Evolutionary conservation across 2,888 invertebrate species (phyloP).

Genomic region (Leptinotarsa haldemani): DNA sequence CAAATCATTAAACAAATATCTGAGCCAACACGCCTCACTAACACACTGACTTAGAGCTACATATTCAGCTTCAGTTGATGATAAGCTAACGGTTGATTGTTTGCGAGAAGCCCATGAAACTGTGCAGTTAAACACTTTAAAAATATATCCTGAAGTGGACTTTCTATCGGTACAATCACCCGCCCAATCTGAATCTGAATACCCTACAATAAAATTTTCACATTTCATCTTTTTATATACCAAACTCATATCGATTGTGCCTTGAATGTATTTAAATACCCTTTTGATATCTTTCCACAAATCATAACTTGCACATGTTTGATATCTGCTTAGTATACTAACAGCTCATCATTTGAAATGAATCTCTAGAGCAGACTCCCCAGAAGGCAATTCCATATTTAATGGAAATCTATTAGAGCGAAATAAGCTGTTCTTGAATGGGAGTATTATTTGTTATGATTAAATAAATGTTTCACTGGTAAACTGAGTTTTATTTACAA

Average conservation of each 20-base stretch:
- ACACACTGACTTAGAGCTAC: slow-evolving; percentile 50
- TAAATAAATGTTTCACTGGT: no score
- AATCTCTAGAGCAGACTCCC: no score
- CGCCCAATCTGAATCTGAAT: slow-evolving; percentile 32
- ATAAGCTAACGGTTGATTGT: slow-evolving; percentile 44
- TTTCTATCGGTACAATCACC: slow-evolving; percentile 32
- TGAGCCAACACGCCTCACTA: slow-evolving; percentile 52
- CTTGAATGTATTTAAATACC: slow-evolving; percentile 39
- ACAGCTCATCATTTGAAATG: no score
- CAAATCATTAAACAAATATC: slow-evolving; percentile 39
- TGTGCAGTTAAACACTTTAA: slow-evolving; percentile 49
- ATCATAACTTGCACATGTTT: background rate
- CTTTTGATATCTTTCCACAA: slow-evolving; percentile 34
- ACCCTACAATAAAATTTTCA: slow-evolving; percentile 22
- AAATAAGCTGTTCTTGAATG: no score
- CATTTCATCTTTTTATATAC: slow-evolving; percentile 27
- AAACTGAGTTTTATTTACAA: no score
- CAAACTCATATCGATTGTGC: slow-evolving; percentile 33
- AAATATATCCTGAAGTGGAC: slow-evolving; percentile 49
- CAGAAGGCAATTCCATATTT: no score
- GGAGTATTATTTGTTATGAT: no score
- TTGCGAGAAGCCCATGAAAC: slow-evolving; percentile 54
- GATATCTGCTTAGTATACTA: slow-evolving; percentile 40
- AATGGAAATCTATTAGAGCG: no score
- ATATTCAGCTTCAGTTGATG: slow-evolving; percentile 51